Evolutionary conservation across 92 coral and sea anemone genomes (phyloP).

Genomic region (Parazoanthus swiftii): DNA sequence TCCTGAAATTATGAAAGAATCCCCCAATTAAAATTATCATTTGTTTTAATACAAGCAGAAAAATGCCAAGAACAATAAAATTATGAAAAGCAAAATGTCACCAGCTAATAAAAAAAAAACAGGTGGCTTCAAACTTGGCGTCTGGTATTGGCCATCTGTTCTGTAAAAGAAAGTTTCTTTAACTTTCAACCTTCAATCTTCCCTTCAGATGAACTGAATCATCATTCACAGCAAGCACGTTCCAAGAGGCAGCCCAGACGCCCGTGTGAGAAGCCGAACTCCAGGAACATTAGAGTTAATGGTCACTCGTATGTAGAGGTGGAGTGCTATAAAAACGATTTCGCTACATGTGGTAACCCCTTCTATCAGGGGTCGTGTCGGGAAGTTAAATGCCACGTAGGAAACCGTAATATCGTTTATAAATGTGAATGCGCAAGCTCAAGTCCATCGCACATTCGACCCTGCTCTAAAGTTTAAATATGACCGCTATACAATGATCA

Average conservation of each 20-base stretch:
- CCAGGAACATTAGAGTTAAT: neutral
- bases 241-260: constrained; percentile 2
- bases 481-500: neutral
- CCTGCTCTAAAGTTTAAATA: neutral
- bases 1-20: no score
- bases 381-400: neutral
- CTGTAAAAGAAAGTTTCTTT: no score
- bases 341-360: neutral
- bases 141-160: no score
- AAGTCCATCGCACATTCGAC: neutral
- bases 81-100: no score
- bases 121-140: no score
- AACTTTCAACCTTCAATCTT: neutral
- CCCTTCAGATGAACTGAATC: neutral
- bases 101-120: no score
- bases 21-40: no score
- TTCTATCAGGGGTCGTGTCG: neutral
- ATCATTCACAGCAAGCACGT: neutral
- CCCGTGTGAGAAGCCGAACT: neutral
- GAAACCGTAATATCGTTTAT: neutral
- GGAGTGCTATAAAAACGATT: neutral
- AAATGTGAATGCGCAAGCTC: neutral
- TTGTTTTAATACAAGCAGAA: no score
- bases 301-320: neutral
- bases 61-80: no score